A percentile compares a stretch with the other conserved stretches of the same genome.
Conservation (phyloP, 2,113 vertebrate species). For the Hydropotes inermis region DNA sequence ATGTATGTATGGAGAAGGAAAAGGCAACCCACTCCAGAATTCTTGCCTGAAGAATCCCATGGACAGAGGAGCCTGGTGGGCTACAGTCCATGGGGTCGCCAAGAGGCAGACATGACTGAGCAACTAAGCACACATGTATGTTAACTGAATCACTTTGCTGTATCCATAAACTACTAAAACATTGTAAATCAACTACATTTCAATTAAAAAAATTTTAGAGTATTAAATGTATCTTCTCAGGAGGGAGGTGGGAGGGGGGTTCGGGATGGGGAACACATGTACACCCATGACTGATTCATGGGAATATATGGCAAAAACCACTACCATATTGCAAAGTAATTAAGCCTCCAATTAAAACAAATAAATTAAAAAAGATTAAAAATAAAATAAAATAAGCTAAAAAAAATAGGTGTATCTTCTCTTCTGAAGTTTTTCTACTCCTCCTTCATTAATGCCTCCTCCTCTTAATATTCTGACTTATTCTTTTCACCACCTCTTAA, state of each 20-base stretch:
- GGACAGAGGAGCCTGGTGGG: background rate
- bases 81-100: fast-evolving
- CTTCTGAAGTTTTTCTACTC: background rate
- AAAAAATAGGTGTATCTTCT: background rate
- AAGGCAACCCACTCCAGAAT: background rate
- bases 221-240: background rate
- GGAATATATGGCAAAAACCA: background rate
- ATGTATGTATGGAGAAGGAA: background rate
- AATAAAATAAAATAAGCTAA: background rate
- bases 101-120: background rate
- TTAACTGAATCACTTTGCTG: background rate
- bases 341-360: background rate
- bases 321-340: background rate
- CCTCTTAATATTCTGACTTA: background rate
- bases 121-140: background rate
- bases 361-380: background rate
- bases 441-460: background rate
- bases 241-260: background rate
- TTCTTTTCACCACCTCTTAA: background rate
- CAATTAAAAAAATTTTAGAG: background rate
- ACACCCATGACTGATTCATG: background rate
- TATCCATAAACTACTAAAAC: background rate
- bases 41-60: background rate
- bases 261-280: background rate
- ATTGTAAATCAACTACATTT: background rate